phyloP scores from a whole-genome alignment of 1,140 invertebrate species.

The Heliconius hermathena region DNA sequence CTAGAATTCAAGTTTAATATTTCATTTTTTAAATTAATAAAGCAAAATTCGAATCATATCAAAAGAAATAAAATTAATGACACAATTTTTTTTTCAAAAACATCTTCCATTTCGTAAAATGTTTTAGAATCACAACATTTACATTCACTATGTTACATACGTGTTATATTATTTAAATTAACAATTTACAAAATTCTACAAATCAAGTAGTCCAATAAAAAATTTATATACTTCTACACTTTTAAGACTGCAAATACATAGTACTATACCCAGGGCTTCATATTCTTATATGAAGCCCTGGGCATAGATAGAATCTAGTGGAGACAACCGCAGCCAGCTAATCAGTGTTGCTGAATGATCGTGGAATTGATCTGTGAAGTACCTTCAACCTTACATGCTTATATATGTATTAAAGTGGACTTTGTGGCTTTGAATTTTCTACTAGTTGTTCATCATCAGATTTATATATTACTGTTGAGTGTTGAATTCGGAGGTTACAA shows the following conservation, averaged over 20 bases:
- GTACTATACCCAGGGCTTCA: too few relatives aligned
- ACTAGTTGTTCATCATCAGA: not conserved
- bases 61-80: too few relatives aligned
- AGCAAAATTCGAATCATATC: too few relatives aligned
- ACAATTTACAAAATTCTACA: not conserved
- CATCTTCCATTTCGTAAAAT: too few relatives aligned
- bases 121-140: too few relatives aligned
- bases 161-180: not conserved
- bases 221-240: not conserved
- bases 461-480: not conserved
- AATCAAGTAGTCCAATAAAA: not conserved
- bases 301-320: conserved; percentile 1
- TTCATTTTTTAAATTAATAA: too few relatives aligned
- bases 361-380: conserved; percentile 21
- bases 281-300: conserved; percentile 6
- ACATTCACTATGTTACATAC: too few relatives aligned
- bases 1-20: too few relatives aligned
- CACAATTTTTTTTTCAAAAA: too few relatives aligned
- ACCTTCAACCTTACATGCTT: not conserved
- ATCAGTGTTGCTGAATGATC: conserved; percentile 26
- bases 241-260: not conserved
- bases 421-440: conserved; percentile 1
- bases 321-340: conserved; percentile 25
- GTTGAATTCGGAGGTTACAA: not conserved
- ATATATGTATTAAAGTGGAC: not conserved